Conservation (phyloP, 2,113 vertebrate species). For the Podiceps cristatus region DNA sequence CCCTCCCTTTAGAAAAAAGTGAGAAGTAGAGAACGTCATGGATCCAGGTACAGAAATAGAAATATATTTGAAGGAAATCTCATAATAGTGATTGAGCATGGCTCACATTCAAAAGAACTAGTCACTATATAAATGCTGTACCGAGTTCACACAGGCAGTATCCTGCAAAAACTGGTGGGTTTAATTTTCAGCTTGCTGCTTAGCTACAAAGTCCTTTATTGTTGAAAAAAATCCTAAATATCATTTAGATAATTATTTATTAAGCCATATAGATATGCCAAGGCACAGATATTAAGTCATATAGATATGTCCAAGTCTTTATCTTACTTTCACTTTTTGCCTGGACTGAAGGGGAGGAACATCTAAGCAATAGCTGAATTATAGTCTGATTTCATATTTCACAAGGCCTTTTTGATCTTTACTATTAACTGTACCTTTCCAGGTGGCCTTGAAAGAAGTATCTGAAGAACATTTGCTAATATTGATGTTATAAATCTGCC, state of each 20-base stretch:
- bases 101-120: not conserved
- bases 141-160: fast-evolving
- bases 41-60: not conserved
- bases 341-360: not conserved
- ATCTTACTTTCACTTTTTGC: not conserved
- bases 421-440: not conserved
- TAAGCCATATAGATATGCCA: not conserved
- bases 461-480: not conserved
- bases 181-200: not conserved
- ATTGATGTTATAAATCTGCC: not conserved
- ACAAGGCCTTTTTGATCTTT: not conserved
- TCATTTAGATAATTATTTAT: not conserved
- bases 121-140: not conserved
- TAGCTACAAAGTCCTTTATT: not conserved
- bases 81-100: not conserved
- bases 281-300: too few relatives aligned
- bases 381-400: not conserved
- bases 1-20: not conserved
- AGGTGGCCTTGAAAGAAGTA: not conserved
- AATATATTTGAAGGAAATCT: not conserved
- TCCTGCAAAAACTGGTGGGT: not conserved
- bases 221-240: not conserved
- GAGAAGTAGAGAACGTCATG: not conserved
- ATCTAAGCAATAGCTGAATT: not conserved
- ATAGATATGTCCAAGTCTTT: not conserved